These are phyloP conservation scores for Stenoptilia bipunctidactyla DNA, from an alignment of 2,888 invertebrate species.

Conservation along the genomic window DNA sequence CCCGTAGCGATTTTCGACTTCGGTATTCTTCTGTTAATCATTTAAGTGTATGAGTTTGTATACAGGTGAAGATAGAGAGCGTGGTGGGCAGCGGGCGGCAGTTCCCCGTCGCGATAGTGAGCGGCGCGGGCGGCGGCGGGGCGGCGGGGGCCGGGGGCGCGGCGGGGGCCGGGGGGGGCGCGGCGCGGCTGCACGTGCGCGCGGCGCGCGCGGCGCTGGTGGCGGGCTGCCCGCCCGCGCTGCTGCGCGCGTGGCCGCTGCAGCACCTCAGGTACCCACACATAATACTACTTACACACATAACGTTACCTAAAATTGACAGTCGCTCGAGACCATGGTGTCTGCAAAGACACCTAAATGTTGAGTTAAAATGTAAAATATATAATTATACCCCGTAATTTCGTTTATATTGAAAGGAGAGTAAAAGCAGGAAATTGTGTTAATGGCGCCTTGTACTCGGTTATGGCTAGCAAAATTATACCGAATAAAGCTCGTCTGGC, in stretches of 20 bases:
- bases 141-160: slow-evolving; percentile 72
- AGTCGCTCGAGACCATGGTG: too few species aligned
- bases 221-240: slow-evolving; percentile 83
- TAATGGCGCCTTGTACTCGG: too few species aligned
- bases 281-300: too few species aligned
- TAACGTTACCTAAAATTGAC: too few species aligned
- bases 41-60: background rate
- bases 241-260: slow-evolving; percentile 80
- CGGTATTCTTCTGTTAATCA: background rate
- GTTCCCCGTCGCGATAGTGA: slow-evolving; percentile 40
- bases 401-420: too few species aligned
- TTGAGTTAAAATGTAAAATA: too few species aligned
- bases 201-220: slow-evolving; percentile 85
- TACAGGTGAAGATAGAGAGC: slow-evolving; percentile 43
- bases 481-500: too few species aligned
- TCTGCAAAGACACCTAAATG: too few species aligned
- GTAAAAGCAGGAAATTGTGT: too few species aligned
- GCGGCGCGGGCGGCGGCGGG: slow-evolving; percentile 42
- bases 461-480: too few species aligned
- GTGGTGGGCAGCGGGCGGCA: slow-evolving; percentile 42
- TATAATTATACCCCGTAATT: too few species aligned
- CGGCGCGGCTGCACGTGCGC: slow-evolving; percentile 85
- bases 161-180: slow-evolving; percentile 71
- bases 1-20: too few species aligned
- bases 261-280: slow-evolving; percentile 76